Percentiles rank a stretch among this genome's conserved stretches.
These are phyloP conservation scores for Cossypha caffra DNA, from an alignment of 2,797 vertebrate genomes.

Conservation along the genomic window DNA sequence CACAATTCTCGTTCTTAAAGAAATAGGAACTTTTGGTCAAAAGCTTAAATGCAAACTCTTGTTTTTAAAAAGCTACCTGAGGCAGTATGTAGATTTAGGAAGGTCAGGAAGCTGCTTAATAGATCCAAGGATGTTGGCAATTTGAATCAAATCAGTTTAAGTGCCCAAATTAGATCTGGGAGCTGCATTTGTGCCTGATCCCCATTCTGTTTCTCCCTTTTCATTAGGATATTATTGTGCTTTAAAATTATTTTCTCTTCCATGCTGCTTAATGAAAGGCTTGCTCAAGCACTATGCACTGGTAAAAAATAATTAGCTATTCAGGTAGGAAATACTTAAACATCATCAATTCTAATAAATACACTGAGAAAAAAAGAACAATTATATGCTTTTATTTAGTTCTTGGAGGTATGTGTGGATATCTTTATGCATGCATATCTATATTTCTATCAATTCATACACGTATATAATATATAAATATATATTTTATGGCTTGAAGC, in stretches of 20 bases:
- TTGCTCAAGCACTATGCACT: not conserved
- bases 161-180: conserved; percentile 1
- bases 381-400: not conserved
- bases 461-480: not conserved
- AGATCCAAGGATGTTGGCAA: not conserved
- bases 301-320: not conserved
- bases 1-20: not conserved
- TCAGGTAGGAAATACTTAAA: not conserved
- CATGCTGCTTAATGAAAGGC: not conserved
- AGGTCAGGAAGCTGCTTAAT: not conserved
- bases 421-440: not conserved
- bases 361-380: not conserved
- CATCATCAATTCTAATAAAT: not conserved
- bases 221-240: not conserved
- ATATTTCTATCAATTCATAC: fast-evolving
- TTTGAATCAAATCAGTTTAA: not conserved
- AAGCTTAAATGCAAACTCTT: not conserved
- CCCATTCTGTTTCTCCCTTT: not conserved
- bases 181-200: not conserved
- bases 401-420: not conserved
- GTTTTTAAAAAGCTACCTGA: not conserved
- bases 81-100: not conserved
- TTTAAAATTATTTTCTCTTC: not conserved
- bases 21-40: not conserved
- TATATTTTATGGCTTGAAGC: not conserved